These are phyloP conservation scores for Acleris emargana DNA, from an alignment of 2,888 invertebrate species.

Conservation along the genomic window DNA sequence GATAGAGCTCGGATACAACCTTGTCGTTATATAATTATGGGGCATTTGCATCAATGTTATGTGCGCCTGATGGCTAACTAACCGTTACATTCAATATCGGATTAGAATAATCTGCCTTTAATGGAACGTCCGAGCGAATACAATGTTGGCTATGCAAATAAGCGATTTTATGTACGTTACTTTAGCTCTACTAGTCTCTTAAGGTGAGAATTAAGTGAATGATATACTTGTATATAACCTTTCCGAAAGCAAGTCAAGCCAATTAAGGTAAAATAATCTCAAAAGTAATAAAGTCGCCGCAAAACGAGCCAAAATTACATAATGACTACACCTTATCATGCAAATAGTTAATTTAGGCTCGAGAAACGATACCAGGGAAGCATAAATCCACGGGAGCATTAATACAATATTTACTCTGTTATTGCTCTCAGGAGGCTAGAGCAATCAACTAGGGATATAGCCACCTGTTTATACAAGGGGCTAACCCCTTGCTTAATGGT, in stretches of 20 bases:
- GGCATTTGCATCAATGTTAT: slow-evolving; percentile 73
- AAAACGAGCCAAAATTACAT: slow-evolving; percentile 33
- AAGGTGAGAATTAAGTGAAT: not conserved
- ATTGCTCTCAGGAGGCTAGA: slow-evolving; percentile 55
- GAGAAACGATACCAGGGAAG: slow-evolving; percentile 31
- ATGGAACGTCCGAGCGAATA: slow-evolving; percentile 22
- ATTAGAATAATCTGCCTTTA: slow-evolving; percentile 54
- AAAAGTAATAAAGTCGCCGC: slow-evolving; percentile 31
- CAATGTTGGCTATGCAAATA: slow-evolving; percentile 14
- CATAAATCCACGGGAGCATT: slow-evolving; percentile 49
- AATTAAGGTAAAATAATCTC: slow-evolving; percentile 22
- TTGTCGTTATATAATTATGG: slow-evolving; percentile 65
- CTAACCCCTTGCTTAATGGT: slow-evolving; percentile 59
- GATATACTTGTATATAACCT: not conserved
- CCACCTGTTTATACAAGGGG: slow-evolving; percentile 47
- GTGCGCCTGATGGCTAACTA: slow-evolving; percentile 60
- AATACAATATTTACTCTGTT: slow-evolving; percentile 65
- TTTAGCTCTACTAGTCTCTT: not conserved
- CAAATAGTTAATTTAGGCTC: slow-evolving; percentile 41
- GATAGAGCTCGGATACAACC: slow-evolving; percentile 60
- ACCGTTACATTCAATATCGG: slow-evolving; percentile 67
- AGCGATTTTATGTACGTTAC: not conserved
- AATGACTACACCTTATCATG: slow-evolving; percentile 38
- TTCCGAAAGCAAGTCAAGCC: not conserved
- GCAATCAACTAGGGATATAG: slow-evolving; percentile 41